Conservation (phyloP, 1,140 invertebrate species). For the Cherax quadricarinatus region DNA sequence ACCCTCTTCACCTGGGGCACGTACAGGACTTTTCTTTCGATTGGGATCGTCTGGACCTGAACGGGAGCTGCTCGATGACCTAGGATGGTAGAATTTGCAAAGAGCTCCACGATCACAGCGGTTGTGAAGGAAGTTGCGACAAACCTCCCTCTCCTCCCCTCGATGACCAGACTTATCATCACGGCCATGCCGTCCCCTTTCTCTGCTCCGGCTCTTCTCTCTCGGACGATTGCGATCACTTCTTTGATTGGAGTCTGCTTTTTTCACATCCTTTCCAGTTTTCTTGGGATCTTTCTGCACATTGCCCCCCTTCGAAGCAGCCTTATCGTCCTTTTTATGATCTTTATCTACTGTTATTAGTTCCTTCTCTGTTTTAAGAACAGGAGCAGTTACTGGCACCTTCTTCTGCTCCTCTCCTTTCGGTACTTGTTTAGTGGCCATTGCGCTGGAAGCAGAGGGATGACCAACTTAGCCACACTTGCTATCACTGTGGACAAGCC, state of each 20-base stretch:
- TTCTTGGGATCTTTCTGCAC: conserved; percentile 32
- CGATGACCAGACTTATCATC: conserved; percentile 14
- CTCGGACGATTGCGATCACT: conserved; percentile 1
- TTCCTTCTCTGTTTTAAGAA: background rate
- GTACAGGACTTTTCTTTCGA: background rate
- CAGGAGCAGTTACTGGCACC: background rate
- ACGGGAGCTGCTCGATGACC: conserved; percentile 23
- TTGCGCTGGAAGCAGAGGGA: conserved; percentile 53
- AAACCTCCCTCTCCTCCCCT: conserved; percentile 34
- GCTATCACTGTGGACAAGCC: conserved; percentile 12
- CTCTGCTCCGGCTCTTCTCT: conserved; percentile 17
- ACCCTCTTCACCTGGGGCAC: background rate
- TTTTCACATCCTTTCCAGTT: conserved; percentile 10
- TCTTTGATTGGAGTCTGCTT: background rate
- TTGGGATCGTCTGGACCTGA: background rate
- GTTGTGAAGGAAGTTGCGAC: conserved; percentile 85
- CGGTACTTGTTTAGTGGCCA: conserved; percentile 38
- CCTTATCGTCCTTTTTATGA: conserved; percentile 14
- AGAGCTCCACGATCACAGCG: conserved; percentile 80
- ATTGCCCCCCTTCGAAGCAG: conserved; percentile 11
- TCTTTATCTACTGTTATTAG: background rate
- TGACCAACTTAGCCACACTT: conserved; percentile 40
- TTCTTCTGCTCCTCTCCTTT: conserved; percentile 27
- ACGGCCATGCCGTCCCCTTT: conserved; percentile 27
- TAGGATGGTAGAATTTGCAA: conserved; percentile 79